Percentiles rank a stretch among this genome's conserved stretches.
Conservation (phyloP, 2,888 invertebrate species). For the Perizoma flavofasciatum region DNA sequence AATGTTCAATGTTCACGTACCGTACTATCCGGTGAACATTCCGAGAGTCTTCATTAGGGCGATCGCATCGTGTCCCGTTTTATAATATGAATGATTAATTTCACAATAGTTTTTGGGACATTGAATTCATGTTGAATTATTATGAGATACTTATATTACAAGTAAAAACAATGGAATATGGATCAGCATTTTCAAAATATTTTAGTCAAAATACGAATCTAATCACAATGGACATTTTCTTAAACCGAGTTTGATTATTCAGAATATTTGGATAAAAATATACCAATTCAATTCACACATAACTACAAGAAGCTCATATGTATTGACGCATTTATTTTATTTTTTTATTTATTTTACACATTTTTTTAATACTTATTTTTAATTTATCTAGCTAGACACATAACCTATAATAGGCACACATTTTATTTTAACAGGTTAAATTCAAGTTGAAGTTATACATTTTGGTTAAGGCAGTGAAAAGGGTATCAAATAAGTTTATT, state of each 20-base stretch:
- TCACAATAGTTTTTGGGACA: no score
- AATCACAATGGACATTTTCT: constrained; percentile 35
- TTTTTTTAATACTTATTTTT: constrained; percentile 54
- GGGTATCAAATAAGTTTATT: background rate
- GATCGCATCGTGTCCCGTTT: no score
- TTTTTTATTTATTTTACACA: constrained; percentile 57
- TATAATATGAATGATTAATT: no score
- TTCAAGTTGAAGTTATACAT: constrained; percentile 25
- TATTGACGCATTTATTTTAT: constrained; percentile 58
- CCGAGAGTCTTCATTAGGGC: no score
- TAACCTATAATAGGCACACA: constrained; percentile 76
- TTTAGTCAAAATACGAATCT: constrained; percentile 30
- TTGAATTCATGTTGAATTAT: no score
- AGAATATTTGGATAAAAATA: constrained; percentile 32
- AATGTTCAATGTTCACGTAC: no score
- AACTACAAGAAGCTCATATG: constrained; percentile 70
- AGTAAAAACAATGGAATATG: constrained; percentile 11
- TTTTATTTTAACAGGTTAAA: constrained; percentile 35
- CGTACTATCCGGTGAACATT: no score
- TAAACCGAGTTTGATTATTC: constrained; percentile 23
- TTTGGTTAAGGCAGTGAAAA: constrained; percentile 27
- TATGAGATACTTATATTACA: background rate
- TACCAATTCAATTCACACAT: constrained; percentile 42
- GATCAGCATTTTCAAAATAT: constrained; percentile 4
- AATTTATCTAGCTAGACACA: constrained; percentile 55